These are phyloP conservation scores for Atrichornis clamosus DNA, from an alignment of 2,113 vertebrate genomes.

Conservation along the genomic window DNA sequence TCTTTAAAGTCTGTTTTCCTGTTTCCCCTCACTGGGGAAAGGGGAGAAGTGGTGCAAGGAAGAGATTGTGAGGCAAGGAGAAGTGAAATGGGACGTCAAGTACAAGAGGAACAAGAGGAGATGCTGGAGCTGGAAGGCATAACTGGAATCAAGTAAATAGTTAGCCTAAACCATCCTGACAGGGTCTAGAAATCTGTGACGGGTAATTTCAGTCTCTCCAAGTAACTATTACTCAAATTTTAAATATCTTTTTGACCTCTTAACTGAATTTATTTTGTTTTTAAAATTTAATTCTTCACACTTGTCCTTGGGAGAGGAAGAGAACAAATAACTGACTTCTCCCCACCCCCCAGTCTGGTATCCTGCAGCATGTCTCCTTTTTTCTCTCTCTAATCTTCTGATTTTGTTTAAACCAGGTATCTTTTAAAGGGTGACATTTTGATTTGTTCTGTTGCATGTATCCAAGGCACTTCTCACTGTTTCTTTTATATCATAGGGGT, in stretches of 20 bases:
- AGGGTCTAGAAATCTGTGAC: neutral
- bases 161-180: neutral
- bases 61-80: neutral
- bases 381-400: neutral
- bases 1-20: neutral
- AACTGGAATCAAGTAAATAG: neutral
- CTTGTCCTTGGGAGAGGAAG: neutral
- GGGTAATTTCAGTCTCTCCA: neutral
- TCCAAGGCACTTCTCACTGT: neutral
- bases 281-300: neutral
- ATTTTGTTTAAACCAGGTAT: neutral
- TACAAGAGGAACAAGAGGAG: neutral
- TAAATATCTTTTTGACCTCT: neutral
- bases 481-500: neutral
- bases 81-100: neutral
- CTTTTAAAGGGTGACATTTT: neutral
- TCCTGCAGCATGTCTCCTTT: neutral
- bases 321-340: neutral
- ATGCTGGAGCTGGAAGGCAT: neutral
- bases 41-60: neutral
- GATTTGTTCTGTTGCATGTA: neutral
- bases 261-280: neutral
- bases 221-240: neutral
- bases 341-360: neutral
- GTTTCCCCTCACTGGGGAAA: fast-evolving